phyloP scores from a whole-genome alignment of 2,113 vertebrate genomes.

The Nipponia nippon region DNA sequence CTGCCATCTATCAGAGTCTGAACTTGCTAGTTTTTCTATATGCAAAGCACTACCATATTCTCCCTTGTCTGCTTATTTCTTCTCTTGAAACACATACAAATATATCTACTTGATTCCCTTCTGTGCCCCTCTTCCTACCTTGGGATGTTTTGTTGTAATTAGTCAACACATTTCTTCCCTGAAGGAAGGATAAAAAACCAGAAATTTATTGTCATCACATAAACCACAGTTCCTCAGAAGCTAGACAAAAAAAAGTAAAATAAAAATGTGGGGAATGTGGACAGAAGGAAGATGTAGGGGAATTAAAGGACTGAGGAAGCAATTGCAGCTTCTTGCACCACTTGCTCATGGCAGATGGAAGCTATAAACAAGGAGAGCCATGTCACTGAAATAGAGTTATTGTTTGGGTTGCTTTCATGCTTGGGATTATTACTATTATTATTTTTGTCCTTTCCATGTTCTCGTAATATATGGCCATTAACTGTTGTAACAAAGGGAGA shows the following conservation, averaged over 20 bases:
- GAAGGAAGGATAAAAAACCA: neutral
- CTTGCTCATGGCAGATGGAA: neutral
- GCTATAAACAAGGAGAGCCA: neutral
- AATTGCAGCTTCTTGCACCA: neutral
- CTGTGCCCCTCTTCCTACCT: neutral
- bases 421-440: neutral
- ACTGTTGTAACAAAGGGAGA: neutral
- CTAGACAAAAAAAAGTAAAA: neutral
- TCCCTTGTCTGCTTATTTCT: neutral
- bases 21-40: neutral
- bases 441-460: neutral
- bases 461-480: slow-evolving; percentile 10
- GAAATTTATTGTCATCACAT: neutral
- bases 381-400: neutral
- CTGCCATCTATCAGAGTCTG: neutral
- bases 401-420: neutral
- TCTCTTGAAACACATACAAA: neutral
- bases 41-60: neutral
- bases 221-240: neutral
- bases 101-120: neutral
- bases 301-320: neutral
- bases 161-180: neutral
- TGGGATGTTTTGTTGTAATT: neutral
- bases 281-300: rapidly evolving
- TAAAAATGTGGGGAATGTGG: neutral